Evolutionary conservation across 2,888 invertebrate genomes (phyloP), one percentile per base, ranked within the genome.

Genomic region (Ditula angustiorana): DNA sequence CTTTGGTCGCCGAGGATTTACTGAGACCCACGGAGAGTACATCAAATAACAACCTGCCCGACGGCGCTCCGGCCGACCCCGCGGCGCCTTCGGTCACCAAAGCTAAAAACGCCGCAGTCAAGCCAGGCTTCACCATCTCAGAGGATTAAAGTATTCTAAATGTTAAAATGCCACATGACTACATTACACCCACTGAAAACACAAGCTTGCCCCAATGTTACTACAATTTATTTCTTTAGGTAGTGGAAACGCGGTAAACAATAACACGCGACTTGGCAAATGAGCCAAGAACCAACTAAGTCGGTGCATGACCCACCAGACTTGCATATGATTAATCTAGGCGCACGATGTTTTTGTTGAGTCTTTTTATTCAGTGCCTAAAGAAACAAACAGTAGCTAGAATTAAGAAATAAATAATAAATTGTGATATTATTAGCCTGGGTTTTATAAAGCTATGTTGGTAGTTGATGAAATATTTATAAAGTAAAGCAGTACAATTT

Each of bases 51-150:
- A 82, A 78, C 59, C 59, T 71, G 55, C 64, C 75, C 33, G 69
- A 73, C 37, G 21, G 64, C 44, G 64, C 69, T 0, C 60, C 68
- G 4, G 69, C 24, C 19, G 81, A 82, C 5, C 35, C 70, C 10
- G 66, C 58, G 1, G 60, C 67, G 5, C 90, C 91, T 0, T 69
- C 78, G 2, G 81, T 92, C 1, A 89, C 90, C 0, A 91, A 85
- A 72, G 90, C 92, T 55, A 88, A 86, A 64, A 82, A 76, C 65
- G 56, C 71, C 2, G 78, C 74, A 16, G 77, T 90, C 3, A 92
- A 86, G 77, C 84, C 88, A 1, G 90, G 91, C 11, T 92, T 92
- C 66, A 85, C 76, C 58, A 84, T 90, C 67, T 69, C 75, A 26
- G 86, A 88, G 57, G 72, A 74, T n/a, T 76, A 76, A 69, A 66